A percentile compares a stretch with the other conserved stretches of the same genome.
Evolutionary conservation across 2,797 vertebrate species (phyloP).

Genomic region (Nothura maculosa): DNA sequence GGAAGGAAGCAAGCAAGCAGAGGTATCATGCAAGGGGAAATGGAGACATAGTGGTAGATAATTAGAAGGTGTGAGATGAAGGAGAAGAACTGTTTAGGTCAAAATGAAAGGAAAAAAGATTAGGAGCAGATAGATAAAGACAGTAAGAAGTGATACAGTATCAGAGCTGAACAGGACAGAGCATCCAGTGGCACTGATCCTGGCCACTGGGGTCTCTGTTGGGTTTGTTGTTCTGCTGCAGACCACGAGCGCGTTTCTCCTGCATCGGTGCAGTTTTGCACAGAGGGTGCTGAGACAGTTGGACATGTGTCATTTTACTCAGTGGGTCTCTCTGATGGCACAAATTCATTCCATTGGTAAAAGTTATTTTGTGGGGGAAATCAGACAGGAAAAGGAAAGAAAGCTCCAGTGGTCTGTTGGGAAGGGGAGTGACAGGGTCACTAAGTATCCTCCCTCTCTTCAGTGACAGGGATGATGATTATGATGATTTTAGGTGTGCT

Average conservation of each 20-base stretch:
- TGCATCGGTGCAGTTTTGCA: background rate
- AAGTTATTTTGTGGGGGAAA: background rate
- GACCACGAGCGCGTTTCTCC: background rate
- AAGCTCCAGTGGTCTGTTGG: fast-evolving
- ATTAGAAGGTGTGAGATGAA: background rate
- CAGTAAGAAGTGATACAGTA: background rate
- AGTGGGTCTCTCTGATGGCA: fast-evolving
- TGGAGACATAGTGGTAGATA: background rate
- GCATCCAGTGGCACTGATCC: fast-evolving
- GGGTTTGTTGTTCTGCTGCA: background rate
- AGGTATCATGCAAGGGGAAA: background rate
- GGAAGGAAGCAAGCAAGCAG: background rate
- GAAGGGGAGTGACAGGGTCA: background rate
- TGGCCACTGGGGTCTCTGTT: background rate
- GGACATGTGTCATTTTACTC: background rate
- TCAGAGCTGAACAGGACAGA: background rate
- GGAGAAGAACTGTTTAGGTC: background rate
- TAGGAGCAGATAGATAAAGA: background rate
- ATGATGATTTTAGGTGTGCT: background rate
- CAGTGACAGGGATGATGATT: background rate
- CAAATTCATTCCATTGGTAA: background rate
- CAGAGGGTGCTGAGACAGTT: background rate
- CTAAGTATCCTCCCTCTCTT: background rate
- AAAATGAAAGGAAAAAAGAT: background rate
- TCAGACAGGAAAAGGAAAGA: background rate